phyloP scores from a whole-genome alignment of 2,797 vertebrate genomes.

The Acomys russatus region DNA sequence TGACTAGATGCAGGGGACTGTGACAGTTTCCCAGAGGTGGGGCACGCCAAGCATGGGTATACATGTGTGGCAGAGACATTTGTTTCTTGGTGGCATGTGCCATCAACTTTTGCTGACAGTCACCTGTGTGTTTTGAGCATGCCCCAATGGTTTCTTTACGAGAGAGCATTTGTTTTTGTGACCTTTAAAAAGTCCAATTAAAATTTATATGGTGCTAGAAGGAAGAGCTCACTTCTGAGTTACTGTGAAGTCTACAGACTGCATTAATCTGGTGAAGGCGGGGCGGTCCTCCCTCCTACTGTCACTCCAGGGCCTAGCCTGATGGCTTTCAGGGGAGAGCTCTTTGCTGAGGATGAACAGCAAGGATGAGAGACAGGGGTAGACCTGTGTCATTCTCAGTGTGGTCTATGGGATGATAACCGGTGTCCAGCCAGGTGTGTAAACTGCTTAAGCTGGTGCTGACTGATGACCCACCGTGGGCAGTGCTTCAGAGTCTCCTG shows the following conservation, averaged over 20 bases:
- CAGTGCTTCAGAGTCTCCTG: neutral
- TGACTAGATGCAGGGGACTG: accelerated
- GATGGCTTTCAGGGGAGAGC: neutral
- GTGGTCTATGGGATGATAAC: no score
- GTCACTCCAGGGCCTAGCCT: neutral
- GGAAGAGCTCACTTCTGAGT: neutral
- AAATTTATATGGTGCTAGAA: neutral
- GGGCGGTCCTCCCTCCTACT: neutral
- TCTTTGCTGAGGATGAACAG: accelerated
- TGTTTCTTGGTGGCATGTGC: neutral
- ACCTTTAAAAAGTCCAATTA: constrained; percentile 54
- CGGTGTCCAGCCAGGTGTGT: neutral
- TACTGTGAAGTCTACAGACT: neutral
- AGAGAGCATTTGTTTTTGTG: constrained; percentile 10
- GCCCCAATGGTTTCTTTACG: neutral
- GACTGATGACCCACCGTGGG: no score
- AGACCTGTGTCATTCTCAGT: accelerated
- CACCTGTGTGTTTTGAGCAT: neutral
- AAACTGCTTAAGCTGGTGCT: neutral
- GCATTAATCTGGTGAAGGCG: accelerated
- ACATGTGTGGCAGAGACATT: accelerated
- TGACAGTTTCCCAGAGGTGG: accelerated
- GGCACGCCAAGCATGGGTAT: no score
- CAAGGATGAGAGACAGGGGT: accelerated
- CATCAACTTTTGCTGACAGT: accelerated